phyloP scores from a whole-genome alignment of 2,888 invertebrate species.

The Drosophila stalkeri region DNA sequence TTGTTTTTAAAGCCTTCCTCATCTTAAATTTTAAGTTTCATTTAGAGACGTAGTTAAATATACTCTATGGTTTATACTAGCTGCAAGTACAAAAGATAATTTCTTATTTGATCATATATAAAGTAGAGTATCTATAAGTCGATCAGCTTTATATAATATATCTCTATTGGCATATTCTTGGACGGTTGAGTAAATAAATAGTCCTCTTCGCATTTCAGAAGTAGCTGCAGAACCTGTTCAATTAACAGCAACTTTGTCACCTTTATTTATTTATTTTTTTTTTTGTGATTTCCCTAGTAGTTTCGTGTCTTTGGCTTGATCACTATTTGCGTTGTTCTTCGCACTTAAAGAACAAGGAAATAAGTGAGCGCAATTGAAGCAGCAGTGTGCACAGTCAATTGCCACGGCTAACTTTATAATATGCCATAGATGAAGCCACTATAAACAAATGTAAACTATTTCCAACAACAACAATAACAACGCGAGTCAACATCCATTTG shows the following conservation, averaged over 20 bases:
- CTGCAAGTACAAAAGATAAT: neutral
- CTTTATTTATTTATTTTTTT: too few relatives aligned
- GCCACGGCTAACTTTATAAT: neutral
- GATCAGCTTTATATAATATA: neutral
- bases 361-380: slow-evolving; percentile 4
- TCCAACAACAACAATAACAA: slow-evolving; percentile 7
- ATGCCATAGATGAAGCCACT: slow-evolving; percentile 20
- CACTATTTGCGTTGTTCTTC: slow-evolving; percentile 8
- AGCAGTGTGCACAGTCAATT: slow-evolving; percentile 5
- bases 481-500: slow-evolving; percentile 48
- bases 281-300: slow-evolving; percentile 19
- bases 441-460: slow-evolving; percentile 37
- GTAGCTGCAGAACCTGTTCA: slow-evolving; percentile 49
- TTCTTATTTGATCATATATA: neutral
- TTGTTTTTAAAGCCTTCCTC: neutral
- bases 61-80: neutral
- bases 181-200: neutral
- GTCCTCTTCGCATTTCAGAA: slow-evolving; percentile 1
- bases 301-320: neutral
- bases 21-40: neutral
- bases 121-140: neutral
- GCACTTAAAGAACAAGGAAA: slow-evolving; percentile 48
- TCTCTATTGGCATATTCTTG: neutral
- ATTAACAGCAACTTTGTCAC: slow-evolving; percentile 48
- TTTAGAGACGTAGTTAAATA: too few relatives aligned